These are phyloP conservation scores for Ophonus ardosiacus DNA, from an alignment of 2,888 invertebrate species.

Conservation along the genomic window DNA sequence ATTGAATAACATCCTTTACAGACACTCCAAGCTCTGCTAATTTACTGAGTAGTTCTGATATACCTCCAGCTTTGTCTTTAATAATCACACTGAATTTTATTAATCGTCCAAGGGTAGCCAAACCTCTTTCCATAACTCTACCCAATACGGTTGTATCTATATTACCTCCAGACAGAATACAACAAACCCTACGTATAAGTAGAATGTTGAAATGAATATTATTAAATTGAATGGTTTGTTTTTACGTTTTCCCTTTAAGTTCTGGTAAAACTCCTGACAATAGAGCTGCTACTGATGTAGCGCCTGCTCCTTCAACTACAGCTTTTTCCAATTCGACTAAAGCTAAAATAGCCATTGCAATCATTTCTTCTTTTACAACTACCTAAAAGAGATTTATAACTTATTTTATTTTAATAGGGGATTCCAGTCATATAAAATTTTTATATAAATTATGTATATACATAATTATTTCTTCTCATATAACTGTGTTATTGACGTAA, in stretches of 20 bases:
- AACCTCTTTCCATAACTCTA: slow-evolving; percentile 90
- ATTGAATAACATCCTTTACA: slow-evolving; percentile 97
- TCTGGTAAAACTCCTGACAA: slow-evolving; percentile 82
- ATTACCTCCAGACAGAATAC: slow-evolving; percentile 92
- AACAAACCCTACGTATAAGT: slow-evolving; percentile 80
- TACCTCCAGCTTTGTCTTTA: slow-evolving; percentile 92
- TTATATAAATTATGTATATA: too few relatives aligned
- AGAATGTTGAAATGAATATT: not conserved
- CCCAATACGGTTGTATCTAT: slow-evolving; percentile 95
- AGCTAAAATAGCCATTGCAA: slow-evolving; percentile 81
- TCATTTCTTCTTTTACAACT: slow-evolving; percentile 81
- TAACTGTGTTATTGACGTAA: too few relatives aligned
- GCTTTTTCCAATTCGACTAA: slow-evolving; percentile 83
- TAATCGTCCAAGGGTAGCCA: slow-evolving; percentile 91
- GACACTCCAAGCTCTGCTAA: slow-evolving; percentile 89
- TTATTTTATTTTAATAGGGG: not conserved
- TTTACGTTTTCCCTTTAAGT: slow-evolving; percentile 82
- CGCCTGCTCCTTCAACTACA: slow-evolving; percentile 86
- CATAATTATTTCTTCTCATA: too few relatives aligned
- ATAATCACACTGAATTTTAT: slow-evolving; percentile 87
- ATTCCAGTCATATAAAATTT: not conserved
- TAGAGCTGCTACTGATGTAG: slow-evolving; percentile 83
- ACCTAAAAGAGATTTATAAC: slow-evolving; percentile 71
- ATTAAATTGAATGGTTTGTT: slow-evolving; percentile 65
- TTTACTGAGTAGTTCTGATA: slow-evolving; percentile 88